Conservation (phyloP, 2,113 vertebrate genomes). For the Toxotes jaculatrix region DNA sequence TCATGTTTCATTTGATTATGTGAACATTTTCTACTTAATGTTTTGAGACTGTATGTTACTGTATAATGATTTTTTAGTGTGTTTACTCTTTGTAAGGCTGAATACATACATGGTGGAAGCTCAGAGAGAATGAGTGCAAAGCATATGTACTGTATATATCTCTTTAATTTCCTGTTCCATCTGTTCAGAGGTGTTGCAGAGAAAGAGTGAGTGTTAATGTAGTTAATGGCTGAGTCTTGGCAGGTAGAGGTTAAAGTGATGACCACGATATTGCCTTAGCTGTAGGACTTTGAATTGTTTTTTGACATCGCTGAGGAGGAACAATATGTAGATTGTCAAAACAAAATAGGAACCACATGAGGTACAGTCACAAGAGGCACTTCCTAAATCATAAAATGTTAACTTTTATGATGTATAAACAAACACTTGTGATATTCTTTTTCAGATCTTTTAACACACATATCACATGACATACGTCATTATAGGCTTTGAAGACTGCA, state of each 20-base stretch:
- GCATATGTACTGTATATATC: background rate
- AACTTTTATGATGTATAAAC: conserved; percentile 1
- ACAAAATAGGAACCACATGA: conserved; percentile 18
- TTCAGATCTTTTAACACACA: background rate
- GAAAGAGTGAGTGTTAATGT: conserved; percentile 19
- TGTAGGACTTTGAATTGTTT: background rate
- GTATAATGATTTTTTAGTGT: background rate
- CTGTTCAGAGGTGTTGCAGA: conserved; percentile 1
- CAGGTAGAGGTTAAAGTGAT: conserved; percentile 28
- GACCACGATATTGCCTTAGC: background rate
- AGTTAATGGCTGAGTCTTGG: background rate
- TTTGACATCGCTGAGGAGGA: background rate
- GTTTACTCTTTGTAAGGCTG: background rate
- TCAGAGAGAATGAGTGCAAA: background rate
- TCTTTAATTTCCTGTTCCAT: conserved; percentile 29
- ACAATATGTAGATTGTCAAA: conserved; percentile 6
- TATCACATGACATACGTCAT: background rate
- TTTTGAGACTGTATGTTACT: too few species aligned
- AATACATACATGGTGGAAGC: background rate
- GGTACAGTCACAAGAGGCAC: conserved; percentile 21
- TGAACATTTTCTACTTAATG: too few species aligned
- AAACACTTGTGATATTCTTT: background rate
- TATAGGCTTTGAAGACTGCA: background rate
- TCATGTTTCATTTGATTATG: background rate
- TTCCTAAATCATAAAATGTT: conserved; percentile 30